Evolutionary conservation across 2,797 vertebrate genomes (phyloP).

Genomic region (Cygnus olor): DNA sequence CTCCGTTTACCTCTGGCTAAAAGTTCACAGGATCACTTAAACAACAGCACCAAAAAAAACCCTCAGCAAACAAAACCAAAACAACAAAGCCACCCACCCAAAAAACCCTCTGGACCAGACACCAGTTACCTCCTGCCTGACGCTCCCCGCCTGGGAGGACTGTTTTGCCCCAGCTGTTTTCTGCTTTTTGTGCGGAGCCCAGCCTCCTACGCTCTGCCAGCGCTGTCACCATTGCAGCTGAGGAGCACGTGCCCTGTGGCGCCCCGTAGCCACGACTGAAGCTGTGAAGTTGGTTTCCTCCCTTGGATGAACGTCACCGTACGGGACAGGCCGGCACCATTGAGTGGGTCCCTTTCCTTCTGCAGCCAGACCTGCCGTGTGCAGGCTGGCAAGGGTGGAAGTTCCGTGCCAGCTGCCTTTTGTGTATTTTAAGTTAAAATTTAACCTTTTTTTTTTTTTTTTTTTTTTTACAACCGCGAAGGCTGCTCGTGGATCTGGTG

Average conservation of each 20-base stretch:
- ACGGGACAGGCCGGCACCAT: not conserved
- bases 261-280: not conserved
- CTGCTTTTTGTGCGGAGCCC: not conserved
- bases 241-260: rapidly evolving
- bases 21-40: not conserved
- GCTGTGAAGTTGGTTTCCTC: not conserved
- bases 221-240: not conserved
- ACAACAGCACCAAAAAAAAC: not conserved
- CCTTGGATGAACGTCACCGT: not conserved
- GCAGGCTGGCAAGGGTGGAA: not conserved
- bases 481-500: not conserved
- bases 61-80: not conserved
- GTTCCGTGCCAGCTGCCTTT: not conserved
- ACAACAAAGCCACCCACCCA: not conserved
- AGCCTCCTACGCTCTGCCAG: rapidly evolving
- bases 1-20: not conserved
- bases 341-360: not conserved
- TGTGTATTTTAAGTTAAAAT: constrained; percentile 32
- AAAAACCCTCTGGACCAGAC: not conserved
- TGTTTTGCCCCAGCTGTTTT: not conserved
- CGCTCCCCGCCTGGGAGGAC: not conserved
- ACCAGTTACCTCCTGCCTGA: not conserved
- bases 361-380: rapidly evolving
- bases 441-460: constrained; percentile 35
- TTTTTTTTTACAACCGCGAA: not conserved